Percentiles rank a stretch among this genome's conserved stretches.
phyloP scores from a whole-genome alignment of 2,797 vertebrate species.

The Strix occidentalis region DNA sequence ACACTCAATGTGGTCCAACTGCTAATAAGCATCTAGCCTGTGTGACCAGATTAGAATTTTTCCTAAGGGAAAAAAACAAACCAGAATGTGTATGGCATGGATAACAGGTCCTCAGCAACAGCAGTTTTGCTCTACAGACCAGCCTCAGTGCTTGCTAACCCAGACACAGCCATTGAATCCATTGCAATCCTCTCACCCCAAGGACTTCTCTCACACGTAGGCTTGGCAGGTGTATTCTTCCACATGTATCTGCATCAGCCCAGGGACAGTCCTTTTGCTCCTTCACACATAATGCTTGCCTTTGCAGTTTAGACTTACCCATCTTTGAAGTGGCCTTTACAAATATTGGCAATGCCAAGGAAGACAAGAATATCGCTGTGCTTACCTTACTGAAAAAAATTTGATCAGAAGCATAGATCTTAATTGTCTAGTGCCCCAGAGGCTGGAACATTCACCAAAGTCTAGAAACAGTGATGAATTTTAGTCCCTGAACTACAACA shows the following conservation, averaged over 20 bases:
- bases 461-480: neutral
- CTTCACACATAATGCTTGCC: neutral
- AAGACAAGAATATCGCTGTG: neutral
- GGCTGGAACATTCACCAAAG: neutral
- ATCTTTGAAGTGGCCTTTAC: neutral
- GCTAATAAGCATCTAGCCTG: neutral
- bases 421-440: neutral
- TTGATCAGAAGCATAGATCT: neutral
- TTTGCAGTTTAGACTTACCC: neutral
- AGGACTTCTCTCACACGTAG: neutral
- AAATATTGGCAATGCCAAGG: neutral
- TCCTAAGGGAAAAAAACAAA: neutral
- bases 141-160: neutral
- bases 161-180: neutral
- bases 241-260: neutral
- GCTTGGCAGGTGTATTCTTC: neutral
- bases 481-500: neutral
- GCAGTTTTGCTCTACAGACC: neutral
- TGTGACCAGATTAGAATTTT: neutral
- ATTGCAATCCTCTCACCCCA: neutral
- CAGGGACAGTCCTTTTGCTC: neutral
- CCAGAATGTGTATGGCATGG: neutral
- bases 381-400: neutral
- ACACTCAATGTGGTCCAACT: neutral
- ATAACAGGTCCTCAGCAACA: neutral